A percentile compares a stretch with the other conserved stretches of the same genome.
These are phyloP conservation scores for Stercorarius parasiticus DNA, from an alignment of 2,113 vertebrate species.

Conservation along the genomic window DNA sequence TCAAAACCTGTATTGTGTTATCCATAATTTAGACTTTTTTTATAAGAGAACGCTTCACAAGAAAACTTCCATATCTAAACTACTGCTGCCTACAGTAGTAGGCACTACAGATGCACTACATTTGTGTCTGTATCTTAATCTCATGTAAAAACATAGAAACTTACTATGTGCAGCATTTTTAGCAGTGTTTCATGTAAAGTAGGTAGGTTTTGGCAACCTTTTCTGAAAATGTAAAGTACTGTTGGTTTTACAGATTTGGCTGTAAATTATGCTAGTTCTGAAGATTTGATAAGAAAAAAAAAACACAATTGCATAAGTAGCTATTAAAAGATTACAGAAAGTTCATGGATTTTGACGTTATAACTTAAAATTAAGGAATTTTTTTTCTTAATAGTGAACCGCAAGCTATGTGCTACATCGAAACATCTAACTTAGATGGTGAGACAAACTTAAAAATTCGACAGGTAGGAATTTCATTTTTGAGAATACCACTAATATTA, in stretches of 20 bases:
- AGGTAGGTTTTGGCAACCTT: background rate
- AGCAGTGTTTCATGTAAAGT: background rate
- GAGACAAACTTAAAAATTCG: conserved; percentile 99
- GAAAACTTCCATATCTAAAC: background rate
- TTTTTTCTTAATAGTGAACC: conserved; percentile 86
- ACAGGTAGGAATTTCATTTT: conserved; percentile 80
- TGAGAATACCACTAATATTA: background rate
- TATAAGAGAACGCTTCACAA: background rate
- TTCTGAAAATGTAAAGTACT: conserved; percentile 28
- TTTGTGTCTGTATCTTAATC: background rate
- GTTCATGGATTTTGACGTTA: background rate
- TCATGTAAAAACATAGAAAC: background rate
- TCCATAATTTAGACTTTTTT: background rate
- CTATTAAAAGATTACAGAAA: background rate
- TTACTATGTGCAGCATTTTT: background rate
- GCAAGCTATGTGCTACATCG: conserved; percentile 99
- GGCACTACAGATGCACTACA: background rate
- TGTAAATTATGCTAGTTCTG: background rate
- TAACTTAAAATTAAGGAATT: background rate
- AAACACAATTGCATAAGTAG: background rate
- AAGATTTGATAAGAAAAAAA: background rate
- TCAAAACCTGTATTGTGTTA: background rate
- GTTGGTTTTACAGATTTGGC: background rate
- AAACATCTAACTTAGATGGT: conserved; percentile 98
- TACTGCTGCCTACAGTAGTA: background rate